phyloP scores from a whole-genome alignment of 2,797 vertebrate genomes.

The Okamejei kenojei region DNA sequence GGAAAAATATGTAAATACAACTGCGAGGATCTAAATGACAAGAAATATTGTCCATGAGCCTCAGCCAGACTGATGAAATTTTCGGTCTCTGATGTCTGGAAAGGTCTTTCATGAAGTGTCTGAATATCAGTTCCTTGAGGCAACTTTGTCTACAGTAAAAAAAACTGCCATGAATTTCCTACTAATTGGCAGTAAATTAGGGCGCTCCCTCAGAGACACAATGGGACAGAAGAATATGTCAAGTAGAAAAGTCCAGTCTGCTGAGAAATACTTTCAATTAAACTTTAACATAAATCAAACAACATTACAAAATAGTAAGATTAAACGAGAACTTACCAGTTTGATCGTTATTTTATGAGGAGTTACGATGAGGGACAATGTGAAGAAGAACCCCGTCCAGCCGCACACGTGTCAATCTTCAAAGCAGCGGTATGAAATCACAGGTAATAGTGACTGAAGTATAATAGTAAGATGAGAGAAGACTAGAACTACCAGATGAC shows the following conservation, averaged over 20 bases:
- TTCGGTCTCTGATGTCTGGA: neutral
- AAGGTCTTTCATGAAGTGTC: neutral
- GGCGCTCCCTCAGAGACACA: neutral
- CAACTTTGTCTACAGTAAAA: neutral
- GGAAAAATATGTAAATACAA: neutral
- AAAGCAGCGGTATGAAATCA: no score
- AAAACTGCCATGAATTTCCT: neutral
- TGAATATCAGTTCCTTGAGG: neutral
- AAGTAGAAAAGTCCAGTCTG: neutral
- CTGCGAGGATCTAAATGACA: neutral
- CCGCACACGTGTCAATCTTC: no score
- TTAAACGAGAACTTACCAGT: no score
- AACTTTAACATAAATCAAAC: neutral
- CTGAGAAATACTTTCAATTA: neutral
- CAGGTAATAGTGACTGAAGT: no score
- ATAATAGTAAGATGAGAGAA: no score
- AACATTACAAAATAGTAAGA: neutral
- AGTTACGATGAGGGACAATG: no score
- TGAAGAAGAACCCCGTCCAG: no score
- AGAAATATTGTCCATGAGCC: neutral
- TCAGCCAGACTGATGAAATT: neutral
- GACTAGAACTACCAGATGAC: no score
- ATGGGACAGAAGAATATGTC: neutral
- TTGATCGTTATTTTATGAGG: no score
- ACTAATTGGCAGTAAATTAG: constrained; percentile 24